These are phyloP conservation scores for Calephelis virginiensis DNA, from an alignment of 1,140 invertebrate species.

Conservation along the genomic window DNA sequence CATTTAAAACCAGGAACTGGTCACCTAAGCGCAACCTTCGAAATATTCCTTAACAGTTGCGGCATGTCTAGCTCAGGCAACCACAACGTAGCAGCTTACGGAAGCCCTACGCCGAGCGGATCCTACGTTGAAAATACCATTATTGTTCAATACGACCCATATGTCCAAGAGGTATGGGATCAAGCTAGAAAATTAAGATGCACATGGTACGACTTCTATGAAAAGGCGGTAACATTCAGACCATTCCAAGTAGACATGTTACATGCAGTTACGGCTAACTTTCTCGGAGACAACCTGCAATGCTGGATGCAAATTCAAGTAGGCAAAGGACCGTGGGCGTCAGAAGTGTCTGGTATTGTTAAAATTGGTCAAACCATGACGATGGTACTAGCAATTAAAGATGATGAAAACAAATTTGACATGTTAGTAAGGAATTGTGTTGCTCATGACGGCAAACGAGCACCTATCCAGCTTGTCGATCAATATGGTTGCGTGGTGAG, in stretches of 20 bases:
- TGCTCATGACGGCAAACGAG: conserved; percentile 94
- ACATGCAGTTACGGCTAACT: conserved; percentile 95
- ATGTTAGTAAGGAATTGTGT: conserved; percentile 97
- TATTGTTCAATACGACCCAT: conserved; percentile 96
- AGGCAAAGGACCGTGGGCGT: conserved; percentile 96
- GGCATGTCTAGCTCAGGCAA: conserved; percentile 94
- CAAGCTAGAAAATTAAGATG: conserved; percentile 90
- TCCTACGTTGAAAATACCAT: conserved; percentile 97
- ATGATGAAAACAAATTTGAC: conserved; percentile 97
- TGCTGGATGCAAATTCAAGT: conserved; percentile 98
- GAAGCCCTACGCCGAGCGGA: conserved; percentile 91
- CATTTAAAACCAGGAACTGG: conserved; percentile 94
- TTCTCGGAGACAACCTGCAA: conserved; percentile 95
- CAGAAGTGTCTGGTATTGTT: conserved; percentile 95
- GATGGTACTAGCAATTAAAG: conserved; percentile 96
- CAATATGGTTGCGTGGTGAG: conserved; percentile 94
- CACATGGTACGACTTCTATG: conserved; percentile 97
- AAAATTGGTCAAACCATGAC: conserved; percentile 98
- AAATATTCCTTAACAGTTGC: conserved; percentile 94
- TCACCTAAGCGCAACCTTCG: conserved; percentile 93
- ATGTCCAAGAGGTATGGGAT: conserved; percentile 95
- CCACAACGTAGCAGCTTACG: conserved; percentile 88
- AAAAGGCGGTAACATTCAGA: conserved; percentile 95
- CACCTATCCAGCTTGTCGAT: conserved; percentile 95
- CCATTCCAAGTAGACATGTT: conserved; percentile 97